Conservation (phyloP, 2,797 vertebrate genomes). For the Nannoperca australis region DNA sequence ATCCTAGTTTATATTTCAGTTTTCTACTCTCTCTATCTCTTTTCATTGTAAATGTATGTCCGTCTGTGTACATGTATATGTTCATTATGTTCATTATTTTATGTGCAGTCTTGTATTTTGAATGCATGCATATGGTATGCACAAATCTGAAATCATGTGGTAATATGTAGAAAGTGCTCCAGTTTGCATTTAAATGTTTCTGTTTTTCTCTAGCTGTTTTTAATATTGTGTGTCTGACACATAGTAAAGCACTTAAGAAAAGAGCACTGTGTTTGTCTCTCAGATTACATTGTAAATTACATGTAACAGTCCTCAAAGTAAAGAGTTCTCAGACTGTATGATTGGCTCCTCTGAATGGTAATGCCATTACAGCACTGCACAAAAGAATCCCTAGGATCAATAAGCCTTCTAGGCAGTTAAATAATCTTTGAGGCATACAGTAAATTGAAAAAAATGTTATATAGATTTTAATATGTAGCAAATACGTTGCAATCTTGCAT, state of each 20-base stretch:
- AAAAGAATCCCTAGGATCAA: constrained; percentile 22
- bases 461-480: neutral
- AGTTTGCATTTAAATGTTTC: neutral
- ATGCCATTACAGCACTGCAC: constrained; percentile 22
- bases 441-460: neutral
- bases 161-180: neutral
- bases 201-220: constrained; percentile 5
- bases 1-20: constrained; percentile 47
- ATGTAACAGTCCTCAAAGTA: constrained; percentile 28
- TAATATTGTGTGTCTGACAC: constrained; percentile 1
- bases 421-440: constrained; percentile 11
- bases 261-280: constrained; percentile 35
- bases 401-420: neutral
- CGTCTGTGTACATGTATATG: neutral
- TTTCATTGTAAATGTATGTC: constrained; percentile 14
- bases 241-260: constrained; percentile 30
- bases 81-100: neutral
- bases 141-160: neutral
- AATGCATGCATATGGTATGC: neutral
- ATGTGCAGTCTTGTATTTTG: neutral
- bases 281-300: constrained; percentile 55
- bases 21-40: constrained; percentile 14
- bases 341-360: constrained; percentile 30
- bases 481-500: neutral
- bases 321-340: constrained; percentile 36